Evolutionary conservation across 1,140 invertebrate species (phyloP), one percentile per base, ranked within the genome.

Genomic region (Drosophila varians): DNA sequence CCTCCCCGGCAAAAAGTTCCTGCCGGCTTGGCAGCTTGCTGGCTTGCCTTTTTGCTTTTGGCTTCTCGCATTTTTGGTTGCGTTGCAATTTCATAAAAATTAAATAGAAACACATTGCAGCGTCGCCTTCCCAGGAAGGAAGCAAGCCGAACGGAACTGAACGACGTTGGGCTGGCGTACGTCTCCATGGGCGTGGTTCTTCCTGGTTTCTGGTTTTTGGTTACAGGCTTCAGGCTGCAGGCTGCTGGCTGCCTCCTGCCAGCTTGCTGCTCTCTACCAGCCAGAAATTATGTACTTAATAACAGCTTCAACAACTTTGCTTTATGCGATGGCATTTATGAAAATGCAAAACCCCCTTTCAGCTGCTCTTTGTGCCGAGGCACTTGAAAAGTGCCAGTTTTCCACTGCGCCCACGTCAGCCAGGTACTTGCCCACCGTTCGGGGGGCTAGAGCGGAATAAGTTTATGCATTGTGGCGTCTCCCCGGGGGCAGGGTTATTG

Each of bases 51-150:
- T 66, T 65, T 66, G 62, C 62, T 51, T 72, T 74, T 56, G 68
- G 40, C 69, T 74, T 84, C 62, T 82, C 75, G 73, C 79, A 69
- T 84, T 84, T 68, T 86, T 75, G 80, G 79, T 72, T 71, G 80
- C 77, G 68, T 66, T 80, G 82, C 80, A 80, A 74, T 87, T 86
- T 87, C 77, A 87, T 87, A 87, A 86, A 84, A 77, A 87, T 86
- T 86, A 87, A 87, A 86, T 87, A 86, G 77, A 87, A 86, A 66
- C 80, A 83, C 70, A 73, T 66, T 73, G 28, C 57, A 47, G 57
- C 49, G 43, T 64, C 51, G 7, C 18, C 28, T n/a, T n/a, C n/a
- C n/a, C n/a, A n/a, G n/a, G n/a, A n/a, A 19, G 34, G 23, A 6
- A 9, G 28, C 31, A 21, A 38, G 52, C 31, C 16, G 38, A 14